These are phyloP conservation scores for Apamea epomidion DNA, from an alignment of 2,888 invertebrate species.

Conservation along the genomic window DNA sequence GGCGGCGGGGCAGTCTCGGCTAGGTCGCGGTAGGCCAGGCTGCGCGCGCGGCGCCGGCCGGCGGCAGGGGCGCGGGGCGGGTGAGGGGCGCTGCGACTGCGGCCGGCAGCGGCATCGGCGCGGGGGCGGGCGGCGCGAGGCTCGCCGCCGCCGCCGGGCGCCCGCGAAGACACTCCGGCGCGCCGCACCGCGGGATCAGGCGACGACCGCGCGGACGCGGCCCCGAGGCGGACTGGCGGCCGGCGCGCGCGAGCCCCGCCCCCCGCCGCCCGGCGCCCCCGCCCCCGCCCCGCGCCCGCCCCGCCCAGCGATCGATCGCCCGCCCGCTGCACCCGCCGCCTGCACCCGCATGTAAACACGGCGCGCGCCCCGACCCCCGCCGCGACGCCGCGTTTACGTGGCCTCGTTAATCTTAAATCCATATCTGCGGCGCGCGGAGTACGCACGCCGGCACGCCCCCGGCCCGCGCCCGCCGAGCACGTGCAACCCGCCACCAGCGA, in stretches of 20 bases:
- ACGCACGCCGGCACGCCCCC: slow-evolving; percentile 76
- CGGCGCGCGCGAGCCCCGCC: slow-evolving; percentile 77
- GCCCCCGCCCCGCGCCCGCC: slow-evolving; percentile 73
- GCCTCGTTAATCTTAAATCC: slow-evolving; percentile 87
- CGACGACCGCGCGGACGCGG: slow-evolving; percentile 89
- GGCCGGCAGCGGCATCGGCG: slow-evolving; percentile 88
- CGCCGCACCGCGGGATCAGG: slow-evolving; percentile 84
- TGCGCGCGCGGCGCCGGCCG: slow-evolving; percentile 84
- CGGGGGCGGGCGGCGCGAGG: slow-evolving; percentile 88
- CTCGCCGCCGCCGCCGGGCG: slow-evolving; percentile 89
- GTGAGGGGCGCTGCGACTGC: slow-evolving; percentile 78
- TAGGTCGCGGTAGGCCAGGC: slow-evolving; percentile 79
- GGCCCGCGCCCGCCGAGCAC: slow-evolving; percentile 57
- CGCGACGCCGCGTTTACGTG: slow-evolving; percentile 79
- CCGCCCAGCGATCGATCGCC: slow-evolving; percentile 85
- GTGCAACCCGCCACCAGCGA: slow-evolving; percentile 39
- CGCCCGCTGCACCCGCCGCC: slow-evolving; percentile 91
- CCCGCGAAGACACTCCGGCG: slow-evolving; percentile 88
- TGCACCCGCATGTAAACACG: slow-evolving; percentile 86
- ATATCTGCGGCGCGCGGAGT: slow-evolving; percentile 82
- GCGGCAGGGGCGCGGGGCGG: slow-evolving; percentile 79
- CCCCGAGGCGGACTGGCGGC: slow-evolving; percentile 87
- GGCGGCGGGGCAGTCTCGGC: slow-evolving; percentile 85
- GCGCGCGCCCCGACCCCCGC: slow-evolving; percentile 92
- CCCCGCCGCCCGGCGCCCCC: slow-evolving; percentile 74